Base-by-base conservation (phyloP, 2,888 invertebrate genomes). In the Lottia gigantea region DNA sequence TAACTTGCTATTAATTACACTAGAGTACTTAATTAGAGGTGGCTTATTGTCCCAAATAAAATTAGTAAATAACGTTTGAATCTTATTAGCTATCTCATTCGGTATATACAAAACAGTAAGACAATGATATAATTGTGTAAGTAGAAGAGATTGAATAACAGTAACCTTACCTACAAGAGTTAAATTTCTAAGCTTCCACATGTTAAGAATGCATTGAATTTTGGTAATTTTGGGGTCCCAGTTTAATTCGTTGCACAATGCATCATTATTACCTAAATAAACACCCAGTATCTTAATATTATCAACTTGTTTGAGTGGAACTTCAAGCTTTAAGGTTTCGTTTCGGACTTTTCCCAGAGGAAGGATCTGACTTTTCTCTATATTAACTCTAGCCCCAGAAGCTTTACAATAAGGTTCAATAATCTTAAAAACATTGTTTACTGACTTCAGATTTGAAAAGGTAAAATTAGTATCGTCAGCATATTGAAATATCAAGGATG, bases 381-480 rank as follows among this genome's bases (percentile, higher is more conserved):
- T n/a, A 55, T 55, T 55, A 19, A 55, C 19, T 55, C 19, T 55
- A 8, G 55, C 55, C 7, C 55, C 55, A 23, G 19, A 19, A 11
- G 55, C 55, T 55, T 55, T 55, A 55, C 55, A 55, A 55, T 19
- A 55, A 11, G 55, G 55, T 55, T 55, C 55, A 12, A 55, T n/a
- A 19, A 55, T 55, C 7, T 8, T n/a, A n/a, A 49, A 49, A 49
- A 49, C 14, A 49, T 16, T n/a, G n/a, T 49, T 19, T n/a, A 49
- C 49, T 49, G 49, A 49, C 19, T 49, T 6, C 0, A 49, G 6
- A 49, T 49, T 19, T n/a, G 49, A 49, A n/a, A 49, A 19, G 16
- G 49, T 49, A n/a, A 49, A 49, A 49, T 49, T 49, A 49, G 19
- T 49, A 49, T 49, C 49, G 19, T 49, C 49, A n/a, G 49, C 49